Evolutionary conservation across 2,888 invertebrate species (phyloP).

Genomic region (Anorthoa munda): DNA sequence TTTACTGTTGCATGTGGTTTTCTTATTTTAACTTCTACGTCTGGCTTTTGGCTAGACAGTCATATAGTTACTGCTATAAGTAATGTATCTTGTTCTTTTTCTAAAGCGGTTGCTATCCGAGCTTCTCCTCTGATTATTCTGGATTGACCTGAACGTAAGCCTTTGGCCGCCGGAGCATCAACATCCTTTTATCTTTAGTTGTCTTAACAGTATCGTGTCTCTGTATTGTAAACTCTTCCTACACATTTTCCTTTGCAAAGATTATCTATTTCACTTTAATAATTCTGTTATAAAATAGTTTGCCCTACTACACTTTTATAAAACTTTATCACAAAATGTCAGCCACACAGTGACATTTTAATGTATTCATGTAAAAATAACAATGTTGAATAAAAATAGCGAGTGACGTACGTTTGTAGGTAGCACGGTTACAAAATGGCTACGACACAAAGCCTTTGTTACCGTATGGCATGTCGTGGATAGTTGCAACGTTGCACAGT

Average conservation of each 20-base stretch:
- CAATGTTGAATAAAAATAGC: slow-evolving; percentile 49
- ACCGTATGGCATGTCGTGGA: slow-evolving; percentile 35
- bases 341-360: slow-evolving; percentile 58
- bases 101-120: too few relatives aligned
- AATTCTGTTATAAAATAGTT: slow-evolving; percentile 27
- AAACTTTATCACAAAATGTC: slow-evolving; percentile 48
- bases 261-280: background rate
- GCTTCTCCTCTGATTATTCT: background rate
- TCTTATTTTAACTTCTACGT: background rate
- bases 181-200: background rate
- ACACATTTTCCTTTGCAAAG: slow-evolving; percentile 2
- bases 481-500: slow-evolving; percentile 45
- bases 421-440: slow-evolving; percentile 49
- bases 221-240: slow-evolving; percentile 9
- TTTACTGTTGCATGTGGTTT: background rate
- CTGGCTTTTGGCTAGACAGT: background rate
- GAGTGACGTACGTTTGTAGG: slow-evolving; percentile 30
- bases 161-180: background rate
- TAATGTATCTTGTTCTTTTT: too few relatives aligned
- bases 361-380: slow-evolving; percentile 50
- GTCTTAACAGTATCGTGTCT: background rate
- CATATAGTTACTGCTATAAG: background rate
- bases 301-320: slow-evolving; percentile 2
- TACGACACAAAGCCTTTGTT: slow-evolving; percentile 50
- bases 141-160: background rate